These are phyloP conservation scores for Coranthus polyacanthus DNA, from an alignment of 2,797 vertebrate genomes.

Conservation along the genomic window DNA sequence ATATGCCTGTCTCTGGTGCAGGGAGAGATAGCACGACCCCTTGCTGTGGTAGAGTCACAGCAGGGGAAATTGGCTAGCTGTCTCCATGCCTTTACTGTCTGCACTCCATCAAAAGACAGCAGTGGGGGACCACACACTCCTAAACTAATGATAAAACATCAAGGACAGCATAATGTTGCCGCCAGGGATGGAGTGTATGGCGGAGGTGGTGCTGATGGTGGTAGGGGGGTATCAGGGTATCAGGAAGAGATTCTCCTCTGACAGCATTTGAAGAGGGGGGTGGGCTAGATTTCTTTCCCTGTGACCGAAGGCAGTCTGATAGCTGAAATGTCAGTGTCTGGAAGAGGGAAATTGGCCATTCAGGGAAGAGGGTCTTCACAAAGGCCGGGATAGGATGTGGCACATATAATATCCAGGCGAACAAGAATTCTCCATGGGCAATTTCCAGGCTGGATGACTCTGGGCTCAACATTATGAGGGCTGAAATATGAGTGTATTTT, in stretches of 20 bases:
- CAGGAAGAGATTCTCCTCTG: constrained; percentile 76
- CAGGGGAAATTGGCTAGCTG: constrained; percentile 84
- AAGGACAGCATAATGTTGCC: constrained; percentile 87
- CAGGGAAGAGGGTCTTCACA: constrained; percentile 84
- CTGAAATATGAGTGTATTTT: constrained; percentile 82
- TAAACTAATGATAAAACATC: constrained; percentile 86
- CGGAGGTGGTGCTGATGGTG: constrained; percentile 66
- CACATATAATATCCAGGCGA: constrained; percentile 87
- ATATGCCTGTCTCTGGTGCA: constrained; percentile 69
- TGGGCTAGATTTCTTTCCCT: constrained; percentile 75
- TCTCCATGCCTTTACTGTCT: constrained; percentile 85
- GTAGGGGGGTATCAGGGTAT: constrained; percentile 74
- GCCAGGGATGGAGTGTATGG: constrained; percentile 73
- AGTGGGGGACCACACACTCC: constrained; percentile 88
- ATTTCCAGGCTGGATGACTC: constrained; percentile 87
- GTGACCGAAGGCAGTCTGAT: constrained; percentile 83
- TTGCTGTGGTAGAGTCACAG: constrained; percentile 79
- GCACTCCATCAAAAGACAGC: constrained; percentile 84
- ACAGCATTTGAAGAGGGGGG: constrained; percentile 79
- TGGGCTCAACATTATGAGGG: constrained; percentile 80
- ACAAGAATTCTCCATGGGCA: constrained; percentile 86
- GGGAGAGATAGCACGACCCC: constrained; percentile 77
- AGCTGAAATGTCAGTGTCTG: constrained; percentile 86
- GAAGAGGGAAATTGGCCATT: constrained; percentile 85
- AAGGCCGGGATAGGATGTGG: constrained; percentile 86